Evolutionary conservation across 1,140 invertebrate species (phyloP).

Genomic region (Eumaeus atala): DNA sequence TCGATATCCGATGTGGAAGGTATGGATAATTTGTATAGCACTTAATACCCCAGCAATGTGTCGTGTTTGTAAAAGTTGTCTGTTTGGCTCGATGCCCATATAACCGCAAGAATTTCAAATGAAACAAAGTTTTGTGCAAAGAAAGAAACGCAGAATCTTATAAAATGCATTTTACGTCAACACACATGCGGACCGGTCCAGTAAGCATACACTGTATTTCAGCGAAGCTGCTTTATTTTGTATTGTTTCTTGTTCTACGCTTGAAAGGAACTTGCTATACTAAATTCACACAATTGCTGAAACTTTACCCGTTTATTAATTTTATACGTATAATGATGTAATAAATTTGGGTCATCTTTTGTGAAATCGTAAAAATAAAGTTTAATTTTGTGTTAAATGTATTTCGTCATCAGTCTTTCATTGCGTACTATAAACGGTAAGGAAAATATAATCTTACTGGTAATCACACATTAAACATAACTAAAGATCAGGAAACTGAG

Average conservation of each 20-base stretch:
- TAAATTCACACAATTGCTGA: constrained; percentile 30
- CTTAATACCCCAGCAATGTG: constrained; percentile 33
- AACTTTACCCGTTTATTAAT: constrained; percentile 32
- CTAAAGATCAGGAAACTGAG: no score
- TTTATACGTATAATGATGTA: constrained; percentile 24
- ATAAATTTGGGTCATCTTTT: constrained; percentile 17
- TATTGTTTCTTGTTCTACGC: constrained; percentile 33
- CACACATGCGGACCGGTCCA: constrained; percentile 44
- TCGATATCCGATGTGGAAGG: neutral
- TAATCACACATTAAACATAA: no score
- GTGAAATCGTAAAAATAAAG: no score
- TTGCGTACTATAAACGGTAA: no score
- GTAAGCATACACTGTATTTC: constrained; percentile 39
- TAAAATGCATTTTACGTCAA: constrained; percentile 65
- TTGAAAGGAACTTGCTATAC: constrained; percentile 35
- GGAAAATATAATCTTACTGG: no score
- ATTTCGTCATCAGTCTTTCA: no score
- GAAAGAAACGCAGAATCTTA: constrained; percentile 63
- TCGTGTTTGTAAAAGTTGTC: constrained; percentile 53
- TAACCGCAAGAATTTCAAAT: constrained; percentile 47
- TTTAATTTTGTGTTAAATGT: no score
- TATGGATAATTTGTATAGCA: constrained; percentile 11
- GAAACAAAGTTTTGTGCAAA: constrained; percentile 50
- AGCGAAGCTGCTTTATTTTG: constrained; percentile 46
- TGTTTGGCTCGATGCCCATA: constrained; percentile 59